Conservation (phyloP, 2,113 vertebrate species). For the Ondatra zibethicus region DNA sequence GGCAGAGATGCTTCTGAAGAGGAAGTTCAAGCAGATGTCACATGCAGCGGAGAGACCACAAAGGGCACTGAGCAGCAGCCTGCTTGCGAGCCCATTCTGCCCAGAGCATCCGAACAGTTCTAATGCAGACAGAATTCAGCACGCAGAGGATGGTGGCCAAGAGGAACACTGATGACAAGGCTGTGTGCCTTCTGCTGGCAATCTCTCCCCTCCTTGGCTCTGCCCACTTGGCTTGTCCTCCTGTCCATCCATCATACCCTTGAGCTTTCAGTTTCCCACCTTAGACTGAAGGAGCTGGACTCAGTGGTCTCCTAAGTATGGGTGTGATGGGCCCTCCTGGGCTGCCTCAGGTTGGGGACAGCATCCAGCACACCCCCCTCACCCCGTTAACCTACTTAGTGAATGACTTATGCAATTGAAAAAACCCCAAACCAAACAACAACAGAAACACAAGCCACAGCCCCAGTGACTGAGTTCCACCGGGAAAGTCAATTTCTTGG, state of each 20-base stretch:
- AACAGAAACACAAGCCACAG: background rate
- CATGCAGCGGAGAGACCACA: too few relatives aligned
- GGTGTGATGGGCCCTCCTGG: fast-evolving
- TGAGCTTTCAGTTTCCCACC: too few relatives aligned
- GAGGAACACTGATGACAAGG: background rate
- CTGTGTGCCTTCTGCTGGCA: background rate
- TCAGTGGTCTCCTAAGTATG: fast-evolving
- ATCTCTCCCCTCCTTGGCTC: background rate
- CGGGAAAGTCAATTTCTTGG: slow-evolving; percentile 44
- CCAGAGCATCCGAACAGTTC: background rate
- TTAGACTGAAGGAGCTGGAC: too few relatives aligned
- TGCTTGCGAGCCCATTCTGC: background rate
- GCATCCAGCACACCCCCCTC: too few relatives aligned
- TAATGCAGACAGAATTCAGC: background rate
- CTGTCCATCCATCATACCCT: background rate
- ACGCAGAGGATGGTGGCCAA: too few relatives aligned
- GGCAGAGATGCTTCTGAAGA: background rate
- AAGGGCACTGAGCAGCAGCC: too few relatives aligned
- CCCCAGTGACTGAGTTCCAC: slow-evolving; percentile 67
- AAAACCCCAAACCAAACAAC: slow-evolving; percentile 32
- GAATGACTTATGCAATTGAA: slow-evolving; percentile 16
- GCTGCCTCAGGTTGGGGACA: too few relatives aligned
- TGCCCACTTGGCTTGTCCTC: background rate
- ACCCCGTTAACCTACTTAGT: background rate
- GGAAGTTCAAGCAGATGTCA: background rate